These are phyloP conservation scores for Pelobates fuscus DNA, from an alignment of 2,113 vertebrate genomes.

Conservation along the genomic window DNA sequence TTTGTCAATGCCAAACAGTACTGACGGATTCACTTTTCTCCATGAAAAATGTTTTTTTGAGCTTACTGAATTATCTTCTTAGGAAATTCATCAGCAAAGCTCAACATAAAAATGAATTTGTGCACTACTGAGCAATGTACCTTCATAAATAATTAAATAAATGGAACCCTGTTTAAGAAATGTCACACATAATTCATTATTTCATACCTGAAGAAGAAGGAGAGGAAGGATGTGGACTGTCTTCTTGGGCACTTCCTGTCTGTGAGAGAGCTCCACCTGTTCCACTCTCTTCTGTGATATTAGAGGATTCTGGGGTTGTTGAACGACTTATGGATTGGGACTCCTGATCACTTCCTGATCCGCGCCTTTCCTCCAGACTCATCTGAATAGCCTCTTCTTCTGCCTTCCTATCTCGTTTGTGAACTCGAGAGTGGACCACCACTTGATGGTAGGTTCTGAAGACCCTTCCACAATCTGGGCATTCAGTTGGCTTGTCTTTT, in stretches of 20 bases:
- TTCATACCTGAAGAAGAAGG: conserved; percentile 92
- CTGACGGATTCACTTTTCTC: too few species aligned
- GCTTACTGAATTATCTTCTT: too few species aligned
- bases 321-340: conserved; percentile 97
- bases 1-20: too few species aligned
- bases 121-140: too few species aligned
- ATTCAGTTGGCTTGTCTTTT: conserved; percentile 96
- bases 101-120: too few species aligned
- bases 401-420: conserved; percentile 85
- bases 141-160: too few species aligned
- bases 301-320: conserved; percentile 95
- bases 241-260: conserved; percentile 94
- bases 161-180: too few species aligned
- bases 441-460: conserved; percentile 98
- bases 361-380: conserved; percentile 86
- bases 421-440: conserved; percentile 94
- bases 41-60: too few species aligned
- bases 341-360: conserved; percentile 95
- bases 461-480: conserved; percentile 92
- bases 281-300: conserved; percentile 94
- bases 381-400: conserved; percentile 82
- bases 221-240: conserved; percentile 96
- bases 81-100: too few species aligned
- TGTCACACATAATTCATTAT: neutral
- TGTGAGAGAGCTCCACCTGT: conserved; percentile 91